A percentile compares a stretch with the other conserved stretches of the same genome.
phyloP scores from a whole-genome alignment of 2,113 vertebrate genomes.

The Lycocorax pyrrhopterus region DNA sequence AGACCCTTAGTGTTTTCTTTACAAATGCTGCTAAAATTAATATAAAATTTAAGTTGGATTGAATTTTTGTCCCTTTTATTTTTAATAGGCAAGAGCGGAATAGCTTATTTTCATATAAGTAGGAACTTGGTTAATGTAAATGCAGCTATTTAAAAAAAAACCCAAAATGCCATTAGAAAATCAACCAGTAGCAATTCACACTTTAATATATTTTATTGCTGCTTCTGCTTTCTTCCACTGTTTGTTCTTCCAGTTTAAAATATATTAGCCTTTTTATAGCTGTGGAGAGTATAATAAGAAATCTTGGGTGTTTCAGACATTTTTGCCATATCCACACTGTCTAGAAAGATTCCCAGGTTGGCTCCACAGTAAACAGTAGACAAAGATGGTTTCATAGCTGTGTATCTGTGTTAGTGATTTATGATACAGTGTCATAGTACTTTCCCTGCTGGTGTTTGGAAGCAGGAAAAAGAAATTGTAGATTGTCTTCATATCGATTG shows the following conservation, averaged over 20 bases:
- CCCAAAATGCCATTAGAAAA: not conserved
- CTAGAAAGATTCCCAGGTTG: not conserved
- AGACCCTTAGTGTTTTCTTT: not conserved
- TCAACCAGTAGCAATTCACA: not conserved
- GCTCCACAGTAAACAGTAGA: not conserved
- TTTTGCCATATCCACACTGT: not conserved
- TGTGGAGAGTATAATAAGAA: not conserved
- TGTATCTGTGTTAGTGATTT: conserved; percentile 1
- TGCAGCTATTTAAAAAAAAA: not conserved
- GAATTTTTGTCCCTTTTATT: not conserved
- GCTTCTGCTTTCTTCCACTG: not conserved
- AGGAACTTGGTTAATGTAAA: not conserved
- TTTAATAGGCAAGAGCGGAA: not conserved
- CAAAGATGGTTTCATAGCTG: conserved; percentile 14
- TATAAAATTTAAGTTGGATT: not conserved
- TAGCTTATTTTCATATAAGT: not conserved
- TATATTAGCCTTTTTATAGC: not conserved
- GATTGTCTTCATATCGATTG: not conserved
- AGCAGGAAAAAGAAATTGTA: conserved; percentile 23
- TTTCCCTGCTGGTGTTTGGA: not conserved
- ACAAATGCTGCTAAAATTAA: not conserved
- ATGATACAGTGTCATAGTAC: not conserved
- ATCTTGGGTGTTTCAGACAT: not conserved
- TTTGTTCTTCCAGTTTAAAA: conserved; percentile 5
- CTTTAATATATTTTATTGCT: not conserved